Evolutionary conservation across 2,797 vertebrate genomes (phyloP).

Genomic region (Vipera latastei): DNA sequence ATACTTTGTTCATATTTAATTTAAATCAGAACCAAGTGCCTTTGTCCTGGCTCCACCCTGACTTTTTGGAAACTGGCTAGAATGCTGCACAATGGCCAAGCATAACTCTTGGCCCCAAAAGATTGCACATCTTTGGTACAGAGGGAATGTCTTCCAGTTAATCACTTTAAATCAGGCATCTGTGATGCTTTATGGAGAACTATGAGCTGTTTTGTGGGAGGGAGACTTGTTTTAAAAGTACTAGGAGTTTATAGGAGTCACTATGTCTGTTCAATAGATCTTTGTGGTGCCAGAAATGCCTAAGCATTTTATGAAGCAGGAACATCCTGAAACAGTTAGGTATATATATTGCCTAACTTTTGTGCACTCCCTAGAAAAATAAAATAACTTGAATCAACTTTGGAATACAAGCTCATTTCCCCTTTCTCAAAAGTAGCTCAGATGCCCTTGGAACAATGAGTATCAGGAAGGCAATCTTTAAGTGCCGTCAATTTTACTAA

Average conservation of each 20-base stretch:
- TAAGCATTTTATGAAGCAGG: slow-evolving; percentile 22
- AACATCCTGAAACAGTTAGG: slow-evolving; percentile 8
- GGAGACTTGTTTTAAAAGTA: not conserved
- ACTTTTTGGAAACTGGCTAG: not conserved
- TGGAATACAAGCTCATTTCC: not conserved
- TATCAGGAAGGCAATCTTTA: not conserved
- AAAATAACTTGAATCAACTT: not conserved
- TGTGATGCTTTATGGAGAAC: not conserved
- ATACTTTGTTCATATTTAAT: not conserved
- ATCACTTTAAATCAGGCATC: not conserved
- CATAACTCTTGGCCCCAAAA: not conserved
- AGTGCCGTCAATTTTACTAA: not conserved
- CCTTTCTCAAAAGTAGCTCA: not conserved
- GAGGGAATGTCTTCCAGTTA: not conserved
- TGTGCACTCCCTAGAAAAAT: not conserved
- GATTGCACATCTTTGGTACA: not conserved
- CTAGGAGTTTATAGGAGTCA: slow-evolving; percentile 2
- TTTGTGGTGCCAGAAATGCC: slow-evolving; percentile 21
- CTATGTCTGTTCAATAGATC: not conserved
- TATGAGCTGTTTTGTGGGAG: not conserved
- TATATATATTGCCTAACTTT: slow-evolving; percentile 4
- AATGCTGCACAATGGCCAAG: not conserved
- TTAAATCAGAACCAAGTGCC: not conserved
- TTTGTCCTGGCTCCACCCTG: not conserved
- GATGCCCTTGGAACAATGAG: not conserved